Conservation (phyloP, 2,113 vertebrate species). For the Nothoprocta perdicaria region DNA sequence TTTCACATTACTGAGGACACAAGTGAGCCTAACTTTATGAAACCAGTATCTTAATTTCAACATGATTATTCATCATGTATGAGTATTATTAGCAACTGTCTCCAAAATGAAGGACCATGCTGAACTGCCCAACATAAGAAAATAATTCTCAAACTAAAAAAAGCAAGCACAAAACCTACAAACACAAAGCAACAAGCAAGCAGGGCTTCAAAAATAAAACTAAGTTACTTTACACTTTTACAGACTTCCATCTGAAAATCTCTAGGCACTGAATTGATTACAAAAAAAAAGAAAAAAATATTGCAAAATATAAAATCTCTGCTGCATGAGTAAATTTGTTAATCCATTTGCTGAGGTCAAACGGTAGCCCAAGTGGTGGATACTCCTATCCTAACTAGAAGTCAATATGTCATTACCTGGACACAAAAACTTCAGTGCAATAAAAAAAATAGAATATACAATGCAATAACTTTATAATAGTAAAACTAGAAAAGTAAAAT, state of each 20-base stretch:
- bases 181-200: background rate
- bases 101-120: background rate
- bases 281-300: background rate
- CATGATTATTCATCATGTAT: rapidly evolving
- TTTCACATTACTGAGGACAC: background rate
- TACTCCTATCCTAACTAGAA: constrained; percentile 45
- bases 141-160: background rate
- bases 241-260: background rate
- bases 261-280: background rate
- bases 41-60: background rate
- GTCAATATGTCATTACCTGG: background rate
- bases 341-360: constrained; percentile 63
- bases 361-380: constrained; percentile 50
- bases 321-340: constrained; percentile 58
- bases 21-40: background rate
- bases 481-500: background rate
- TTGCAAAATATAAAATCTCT: constrained; percentile 37
- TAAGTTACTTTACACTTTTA: background rate
- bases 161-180: background rate
- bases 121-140: background rate
- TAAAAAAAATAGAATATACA: constrained; percentile 5
- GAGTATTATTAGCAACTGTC: background rate
- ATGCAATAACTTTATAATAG: background rate
- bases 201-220: constrained; percentile 1
- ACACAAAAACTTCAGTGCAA: constrained; percentile 44